Base-by-base conservation (phyloP, 2,888 invertebrate species). In the Cataglyphis albicans region DNA sequence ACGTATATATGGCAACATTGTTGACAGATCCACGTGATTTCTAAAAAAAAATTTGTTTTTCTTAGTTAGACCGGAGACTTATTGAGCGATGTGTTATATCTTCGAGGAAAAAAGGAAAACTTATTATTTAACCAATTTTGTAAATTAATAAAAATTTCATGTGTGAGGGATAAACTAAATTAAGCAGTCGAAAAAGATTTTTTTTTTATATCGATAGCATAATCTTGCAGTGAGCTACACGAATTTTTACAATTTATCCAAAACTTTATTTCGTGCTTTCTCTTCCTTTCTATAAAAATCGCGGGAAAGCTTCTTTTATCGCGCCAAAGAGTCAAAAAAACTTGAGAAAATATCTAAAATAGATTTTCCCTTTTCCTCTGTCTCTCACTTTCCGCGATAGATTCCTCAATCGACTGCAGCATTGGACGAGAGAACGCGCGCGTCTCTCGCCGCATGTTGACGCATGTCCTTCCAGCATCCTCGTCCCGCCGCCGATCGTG, bases 361-460 rank as follows among this genome's bases (percentile, higher is more conserved):
- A 35, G 9, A 55, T 9, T 44, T 41, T 6, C 29, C 67, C 18
- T 41, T 12, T 61, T 32, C 32, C 12, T 65, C 29, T 25, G 21
- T 38, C 15, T 64, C 38, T n/a, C n/a, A 21, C 63, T 48, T 41
- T 48, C 65, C 29, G 21, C 18, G 9, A 21, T 35, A 52, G 70
- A 78, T 70, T 68, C 44, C 44, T 44, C 78, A 59, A 70, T 70
- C 10, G 44, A 59, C 59, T 70, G 78, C 70, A 70, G 55, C 5
- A 38, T 12, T 25, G 52, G 29, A 35, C 25, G 15, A 12, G 48
- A 32, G 72, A 55, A 67, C 55, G 55, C 67, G 76, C 38, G 68
- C 76, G 68, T 76, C 68, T 76, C 55, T 68, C 55, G 67, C 76
- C 52, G 64, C 75, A 55, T 65, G 75, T 67, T 78, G 78, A 78